phyloP scores from a whole-genome alignment of 2,888 invertebrate species.

The Cosmia trapezina region DNA sequence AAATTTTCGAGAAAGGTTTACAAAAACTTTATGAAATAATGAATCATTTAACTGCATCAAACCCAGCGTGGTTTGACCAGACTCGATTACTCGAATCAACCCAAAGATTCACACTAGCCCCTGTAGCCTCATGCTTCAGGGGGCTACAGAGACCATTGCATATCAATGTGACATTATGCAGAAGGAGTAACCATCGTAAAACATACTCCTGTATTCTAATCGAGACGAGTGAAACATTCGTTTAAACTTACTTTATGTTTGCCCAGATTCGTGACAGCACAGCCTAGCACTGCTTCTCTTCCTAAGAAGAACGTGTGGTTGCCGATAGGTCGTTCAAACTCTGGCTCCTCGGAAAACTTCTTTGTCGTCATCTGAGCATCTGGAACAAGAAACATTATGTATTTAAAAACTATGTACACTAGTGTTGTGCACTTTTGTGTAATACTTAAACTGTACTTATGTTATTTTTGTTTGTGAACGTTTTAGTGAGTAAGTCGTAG shows the following conservation, averaged over 20 bases:
- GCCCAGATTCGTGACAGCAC: conserved; percentile 91
- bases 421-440: too few relatives aligned
- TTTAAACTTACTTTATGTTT: conserved; percentile 91
- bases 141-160: too few relatives aligned
- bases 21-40: too few relatives aligned
- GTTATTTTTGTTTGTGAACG: too few relatives aligned
- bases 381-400: conserved; percentile 78
- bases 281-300: conserved; percentile 92
- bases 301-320: conserved; percentile 92
- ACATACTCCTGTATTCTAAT: background rate
- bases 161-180: background rate
- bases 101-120: too few relatives aligned
- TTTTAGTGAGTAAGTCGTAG: too few relatives aligned
- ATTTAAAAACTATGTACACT: background rate
- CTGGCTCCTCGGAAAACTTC: conserved; percentile 90
- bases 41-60: too few relatives aligned
- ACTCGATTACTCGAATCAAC: too few relatives aligned
- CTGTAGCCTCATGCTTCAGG: too few relatives aligned
- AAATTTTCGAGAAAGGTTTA: too few relatives aligned
- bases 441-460: too few relatives aligned
- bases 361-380: conserved; percentile 91
- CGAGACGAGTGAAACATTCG: background rate
- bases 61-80: too few relatives aligned
- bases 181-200: background rate
- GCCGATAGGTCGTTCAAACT: conserved; percentile 91